These are phyloP conservation scores for Porites cylindrica DNA, from an alignment of 92 coral and sea anemone genomes.

Conservation along the genomic window DNA sequence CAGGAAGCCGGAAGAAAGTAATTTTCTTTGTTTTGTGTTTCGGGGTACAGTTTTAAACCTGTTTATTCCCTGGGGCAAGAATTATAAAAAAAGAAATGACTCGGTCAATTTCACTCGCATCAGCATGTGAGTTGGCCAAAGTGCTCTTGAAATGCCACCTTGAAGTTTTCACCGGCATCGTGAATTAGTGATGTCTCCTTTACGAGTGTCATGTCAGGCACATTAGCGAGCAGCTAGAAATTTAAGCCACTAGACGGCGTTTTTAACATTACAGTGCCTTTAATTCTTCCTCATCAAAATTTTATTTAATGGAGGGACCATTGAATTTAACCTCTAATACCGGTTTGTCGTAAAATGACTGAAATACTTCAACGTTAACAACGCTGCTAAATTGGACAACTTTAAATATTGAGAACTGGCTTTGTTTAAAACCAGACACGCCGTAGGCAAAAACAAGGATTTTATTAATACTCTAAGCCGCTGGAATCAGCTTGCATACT, in stretches of 20 bases:
- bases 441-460: neutral
- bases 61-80: neutral
- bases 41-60: neutral
- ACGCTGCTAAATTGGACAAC: neutral
- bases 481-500: neutral
- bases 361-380: conserved; percentile 1
- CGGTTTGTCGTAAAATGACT: neutral
- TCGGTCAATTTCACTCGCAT: neutral
- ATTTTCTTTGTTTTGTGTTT: too few relatives aligned
- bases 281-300: neutral
- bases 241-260: conserved; percentile 26
- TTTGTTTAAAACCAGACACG: conserved; percentile 33
- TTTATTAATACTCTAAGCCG: conserved; percentile 27
- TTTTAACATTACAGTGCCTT: conserved; percentile 1
- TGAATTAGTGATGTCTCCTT: conserved; percentile 23
- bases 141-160: neutral
- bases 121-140: neutral
- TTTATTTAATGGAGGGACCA: neutral
- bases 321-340: neutral
- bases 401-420: neutral
- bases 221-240: neutral
- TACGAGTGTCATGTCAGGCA: conserved; percentile 11
- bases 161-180: conserved; percentile 2
- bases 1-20: too few relatives aligned
- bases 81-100: neutral